Evolutionary conservation across 2,888 invertebrate species (phyloP), one percentile per base, ranked within the genome.

Genomic region (Drosophila quinaria): DNA sequence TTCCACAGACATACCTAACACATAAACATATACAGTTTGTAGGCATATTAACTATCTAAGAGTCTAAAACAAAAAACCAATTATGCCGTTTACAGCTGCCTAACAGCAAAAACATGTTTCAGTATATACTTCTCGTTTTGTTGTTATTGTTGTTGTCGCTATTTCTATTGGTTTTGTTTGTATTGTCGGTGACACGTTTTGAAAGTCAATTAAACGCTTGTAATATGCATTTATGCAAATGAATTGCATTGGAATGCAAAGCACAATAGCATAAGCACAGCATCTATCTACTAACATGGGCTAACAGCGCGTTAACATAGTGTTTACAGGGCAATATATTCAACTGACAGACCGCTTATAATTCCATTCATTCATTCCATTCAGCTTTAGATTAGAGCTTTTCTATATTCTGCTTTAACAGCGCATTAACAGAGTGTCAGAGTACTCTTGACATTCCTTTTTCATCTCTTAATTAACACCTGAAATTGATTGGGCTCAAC

Each of bases 181-280:
- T 62, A 70, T 81, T 76, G 79, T 49, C 54, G 41, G 65, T 81
- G 81, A 78, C 85, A 78, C 69, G 69, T 71, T 84, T 80, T 71
- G 85, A 66, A 81, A 81, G 81, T 72, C 76, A 81, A 78, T 81
- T 81, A 82, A 80, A 76, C 60, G 76, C 69, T 73, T 65, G 71
- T 81, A 71, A 79, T 71, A 82, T 81, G 78, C 80, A 80, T 80
- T 74, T 82, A 81, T 81, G 83, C 67, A 71, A 78, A 78, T 61
- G n/a, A 25, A 39, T 13, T 51, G 51, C 33, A 39, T 35, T 50
- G 54, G 22, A 60, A 63, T 68, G 29, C 51, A 44, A 41, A 61
- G 22, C 44, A 51, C 35, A 60, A 60, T 44, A 51, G 11, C 39
- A 51, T 54, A 67, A 33, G 8, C 37, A 31, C 35, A 39, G 22